Percentiles rank a stretch among this genome's conserved stretches.
Conservation (phyloP, 2,113 vertebrate species). For the Parotia lawesii region DNA sequence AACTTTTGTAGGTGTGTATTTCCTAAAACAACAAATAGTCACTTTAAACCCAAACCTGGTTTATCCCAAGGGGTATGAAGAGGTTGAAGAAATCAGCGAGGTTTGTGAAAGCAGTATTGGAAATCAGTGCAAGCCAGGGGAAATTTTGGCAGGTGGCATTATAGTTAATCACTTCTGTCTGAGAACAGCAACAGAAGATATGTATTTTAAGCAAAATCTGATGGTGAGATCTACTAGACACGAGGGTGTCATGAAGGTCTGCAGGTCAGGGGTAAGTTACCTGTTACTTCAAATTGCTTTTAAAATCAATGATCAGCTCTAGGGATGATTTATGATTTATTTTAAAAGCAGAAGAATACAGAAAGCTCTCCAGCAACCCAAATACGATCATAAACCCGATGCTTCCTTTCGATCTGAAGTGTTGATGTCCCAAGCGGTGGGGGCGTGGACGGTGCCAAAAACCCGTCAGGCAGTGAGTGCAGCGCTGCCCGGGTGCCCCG, state of each 20-base stretch:
- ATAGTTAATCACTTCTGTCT: background rate
- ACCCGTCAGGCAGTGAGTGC: background rate
- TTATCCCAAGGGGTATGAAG: rapidly evolving
- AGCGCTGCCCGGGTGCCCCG: background rate
- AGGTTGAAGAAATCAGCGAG: background rate
- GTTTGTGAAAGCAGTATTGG: rapidly evolving
- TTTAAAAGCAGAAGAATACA: background rate
- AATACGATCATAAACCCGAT: background rate
- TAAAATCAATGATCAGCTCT: background rate
- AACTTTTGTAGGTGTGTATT: background rate
- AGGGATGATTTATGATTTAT: background rate
- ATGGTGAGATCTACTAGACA: background rate
- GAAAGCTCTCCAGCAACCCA: background rate
- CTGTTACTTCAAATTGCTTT: background rate
- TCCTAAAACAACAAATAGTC: background rate
- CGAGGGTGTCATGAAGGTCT: background rate
- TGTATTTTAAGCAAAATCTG: background rate
- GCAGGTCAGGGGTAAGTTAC: background rate
- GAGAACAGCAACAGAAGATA: background rate
- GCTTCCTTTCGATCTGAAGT: background rate
- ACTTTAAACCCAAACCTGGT: background rate
- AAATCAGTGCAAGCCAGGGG: background rate
- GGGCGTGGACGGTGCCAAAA: background rate
- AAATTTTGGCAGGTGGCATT: background rate
- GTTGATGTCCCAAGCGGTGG: background rate